These are phyloP conservation scores for Eurystomus gularis DNA, from an alignment of 2,113 vertebrate species.

Conservation along the genomic window DNA sequence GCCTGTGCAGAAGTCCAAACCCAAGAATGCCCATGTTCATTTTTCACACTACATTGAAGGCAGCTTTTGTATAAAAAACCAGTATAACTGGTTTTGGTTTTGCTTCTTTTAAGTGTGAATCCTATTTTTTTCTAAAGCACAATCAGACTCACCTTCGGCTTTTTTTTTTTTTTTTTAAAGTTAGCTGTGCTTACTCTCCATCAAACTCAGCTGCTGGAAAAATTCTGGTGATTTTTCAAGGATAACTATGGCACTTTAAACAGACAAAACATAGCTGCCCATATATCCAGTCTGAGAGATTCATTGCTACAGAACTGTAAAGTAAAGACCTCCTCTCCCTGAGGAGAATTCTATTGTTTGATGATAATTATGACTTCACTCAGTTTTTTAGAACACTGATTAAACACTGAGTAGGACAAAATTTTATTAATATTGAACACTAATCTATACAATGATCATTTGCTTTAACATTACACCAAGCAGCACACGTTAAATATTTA, in stretches of 20 bases:
- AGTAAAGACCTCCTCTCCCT: neutral
- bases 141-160: neutral
- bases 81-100: no score
- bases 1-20: neutral
- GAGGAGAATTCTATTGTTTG: neutral
- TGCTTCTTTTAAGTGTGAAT: neutral
- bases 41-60: neutral
- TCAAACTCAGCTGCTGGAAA: neutral
- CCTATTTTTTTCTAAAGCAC: neutral
- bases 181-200: neutral
- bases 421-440: neutral
- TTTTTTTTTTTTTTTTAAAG: neutral
- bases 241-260: neutral
- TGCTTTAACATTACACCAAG: neutral
- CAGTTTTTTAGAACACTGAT: neutral
- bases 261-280: neutral
- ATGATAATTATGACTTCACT: neutral
- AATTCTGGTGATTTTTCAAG: neutral
- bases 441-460: neutral
- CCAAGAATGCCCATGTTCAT: neutral
- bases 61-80: neutral
- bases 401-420: neutral
- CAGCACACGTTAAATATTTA: neutral
- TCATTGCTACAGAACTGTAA: neutral
- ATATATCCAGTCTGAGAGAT: neutral